A percentile compares a stretch with the other conserved stretches of the same genome.
These are phyloP conservation scores for Gnathonemus longibarbis DNA, from an alignment of 2,113 vertebrate genomes.

Conservation along the genomic window DNA sequence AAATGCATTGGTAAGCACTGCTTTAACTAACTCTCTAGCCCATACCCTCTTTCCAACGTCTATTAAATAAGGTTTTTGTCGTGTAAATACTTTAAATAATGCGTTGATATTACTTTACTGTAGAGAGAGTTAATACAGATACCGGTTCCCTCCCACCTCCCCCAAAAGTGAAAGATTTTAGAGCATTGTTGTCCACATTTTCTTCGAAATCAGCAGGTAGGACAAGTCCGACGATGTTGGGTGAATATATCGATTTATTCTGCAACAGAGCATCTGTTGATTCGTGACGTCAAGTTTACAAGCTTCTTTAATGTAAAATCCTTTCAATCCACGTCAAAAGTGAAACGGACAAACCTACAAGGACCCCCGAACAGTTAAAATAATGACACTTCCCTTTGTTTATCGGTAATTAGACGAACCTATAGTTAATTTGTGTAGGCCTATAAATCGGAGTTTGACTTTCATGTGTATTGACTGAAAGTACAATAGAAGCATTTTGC, in stretches of 20 bases:
- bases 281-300: neutral
- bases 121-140: neutral
- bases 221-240: neutral
- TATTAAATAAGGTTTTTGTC: neutral
- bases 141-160: neutral
- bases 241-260: neutral
- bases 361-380: neutral
- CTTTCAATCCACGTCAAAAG: neutral
- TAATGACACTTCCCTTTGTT: neutral
- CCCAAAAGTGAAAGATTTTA: neutral
- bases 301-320: neutral
- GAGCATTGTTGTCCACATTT: neutral
- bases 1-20: constrained; percentile 1
- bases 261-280: neutral
- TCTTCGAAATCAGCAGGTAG: neutral
- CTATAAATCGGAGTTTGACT: neutral
- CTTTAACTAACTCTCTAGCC: constrained; percentile 22
- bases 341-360: neutral
- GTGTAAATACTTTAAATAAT: neutral
- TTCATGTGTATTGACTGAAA: neutral
- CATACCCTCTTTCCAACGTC: neutral
- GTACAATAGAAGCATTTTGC: neutral
- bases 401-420: neutral
- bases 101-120: neutral
- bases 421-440: neutral